Evolutionary conservation across 2,113 vertebrate genomes (phyloP), one percentile per base, ranked within the genome.

Genomic region (Gyps fulvus): DNA sequence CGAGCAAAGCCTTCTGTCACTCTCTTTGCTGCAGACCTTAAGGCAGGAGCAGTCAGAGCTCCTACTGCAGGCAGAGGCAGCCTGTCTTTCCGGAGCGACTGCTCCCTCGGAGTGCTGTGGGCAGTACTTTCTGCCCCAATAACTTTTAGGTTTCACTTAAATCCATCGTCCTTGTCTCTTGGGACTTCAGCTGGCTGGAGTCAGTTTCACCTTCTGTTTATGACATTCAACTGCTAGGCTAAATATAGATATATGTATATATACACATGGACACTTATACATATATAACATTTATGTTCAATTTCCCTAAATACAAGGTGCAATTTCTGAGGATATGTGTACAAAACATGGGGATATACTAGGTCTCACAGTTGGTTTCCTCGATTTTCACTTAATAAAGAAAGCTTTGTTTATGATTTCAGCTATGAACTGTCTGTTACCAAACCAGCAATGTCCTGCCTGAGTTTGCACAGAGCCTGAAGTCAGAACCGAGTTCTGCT

Each of bases 121-220:
- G 65, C 54, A 89, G 57, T 36, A 58, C 40, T 82, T 92, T 91
- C 84, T 89, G 77, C 86, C 49, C 81, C 66, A 84, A 40, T 74
- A 92, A 89, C 81, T 89, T 95, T 6, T 31, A 79, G 13, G 16
- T 89, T 93, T 94, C 65, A n/a, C 43, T 84, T 83, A 80, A 93
- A 88, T 73, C 54, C 2, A 0, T 45, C 22, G 0, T 87, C n/a
- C 10, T 77, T 38, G 18, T 38, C 61, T 72, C 57, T 72, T 52
- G 80, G 27, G 77, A 57, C 61, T 80, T 78, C 47, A 71, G 42
- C 42, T 78, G 65, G 45, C 58, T 71, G 27, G 26, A 83, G 50
- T 70, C 34, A 83, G 43, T 58, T 42, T 83, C 47, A 26, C 23
- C 70, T 89, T 91, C 34, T 91, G 27, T 38, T 87, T 65, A 43